phyloP scores from a whole-genome alignment of 2,113 vertebrate species.

The Puma concolor region DNA sequence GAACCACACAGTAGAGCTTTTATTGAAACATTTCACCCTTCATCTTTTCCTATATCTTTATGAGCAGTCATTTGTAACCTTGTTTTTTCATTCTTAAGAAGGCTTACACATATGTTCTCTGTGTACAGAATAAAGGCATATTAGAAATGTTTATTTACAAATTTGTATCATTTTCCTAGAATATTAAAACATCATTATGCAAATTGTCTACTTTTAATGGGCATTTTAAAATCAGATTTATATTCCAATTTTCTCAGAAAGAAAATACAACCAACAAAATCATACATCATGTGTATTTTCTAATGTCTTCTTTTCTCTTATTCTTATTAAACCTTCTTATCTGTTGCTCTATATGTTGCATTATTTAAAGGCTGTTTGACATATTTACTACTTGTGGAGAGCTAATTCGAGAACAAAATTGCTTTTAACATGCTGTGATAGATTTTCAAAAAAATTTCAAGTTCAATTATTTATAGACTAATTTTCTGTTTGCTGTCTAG shows the following conservation, averaged over 20 bases:
- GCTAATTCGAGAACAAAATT: slow-evolving; percentile 75
- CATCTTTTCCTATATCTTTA: background rate
- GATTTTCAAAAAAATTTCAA: slow-evolving; percentile 66
- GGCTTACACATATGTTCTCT: background rate
- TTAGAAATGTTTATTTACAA: slow-evolving; percentile 63
- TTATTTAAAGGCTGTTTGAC: slow-evolving; percentile 74
- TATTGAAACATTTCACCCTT: background rate
- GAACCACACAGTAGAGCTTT: background rate
- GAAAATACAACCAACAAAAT: slow-evolving; percentile 17
- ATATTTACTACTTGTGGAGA: slow-evolving; percentile 73
- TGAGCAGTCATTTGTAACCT: background rate
- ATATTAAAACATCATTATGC: slow-evolving; percentile 46
- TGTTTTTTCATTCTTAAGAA: background rate
- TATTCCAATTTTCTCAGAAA: slow-evolving; percentile 53
- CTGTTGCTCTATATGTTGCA: slow-evolving; percentile 63
- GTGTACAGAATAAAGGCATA: background rate
- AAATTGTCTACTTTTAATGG: slow-evolving; percentile 61
- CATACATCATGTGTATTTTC: slow-evolving; percentile 17
- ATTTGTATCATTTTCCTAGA: slow-evolving; percentile 24
- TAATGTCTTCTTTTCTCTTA: slow-evolving; percentile 42
- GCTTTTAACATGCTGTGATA: slow-evolving; percentile 75
- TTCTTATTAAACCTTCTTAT: slow-evolving; percentile 66
- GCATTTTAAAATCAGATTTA: slow-evolving; percentile 46
- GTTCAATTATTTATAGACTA: slow-evolving; percentile 81
- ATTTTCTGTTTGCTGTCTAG: slow-evolving; percentile 79